These are phyloP conservation scores for Trichonephila clavipes DNA, from an alignment of 1,140 invertebrate species.

Conservation along the genomic window DNA sequence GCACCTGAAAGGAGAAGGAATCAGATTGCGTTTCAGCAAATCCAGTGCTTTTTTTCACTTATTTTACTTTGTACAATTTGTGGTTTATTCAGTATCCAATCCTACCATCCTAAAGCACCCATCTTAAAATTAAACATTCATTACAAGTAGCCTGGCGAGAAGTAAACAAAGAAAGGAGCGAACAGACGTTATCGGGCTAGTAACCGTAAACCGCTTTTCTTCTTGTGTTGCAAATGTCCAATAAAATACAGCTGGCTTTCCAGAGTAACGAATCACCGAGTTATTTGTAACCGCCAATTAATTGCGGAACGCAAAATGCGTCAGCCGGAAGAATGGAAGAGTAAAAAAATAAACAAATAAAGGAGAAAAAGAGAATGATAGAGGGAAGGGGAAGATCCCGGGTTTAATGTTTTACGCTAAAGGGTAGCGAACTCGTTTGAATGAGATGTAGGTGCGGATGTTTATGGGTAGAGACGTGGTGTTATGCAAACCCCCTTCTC, in stretches of 20 bases:
- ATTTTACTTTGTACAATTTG: not conserved
- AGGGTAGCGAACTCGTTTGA: constrained; percentile 1
- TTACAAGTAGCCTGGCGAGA: not conserved
- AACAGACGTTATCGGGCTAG: constrained; percentile 29
- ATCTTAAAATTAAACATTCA: constrained; percentile 35
- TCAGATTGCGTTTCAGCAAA: not conserved
- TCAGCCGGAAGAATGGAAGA: not conserved
- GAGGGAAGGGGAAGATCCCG: not conserved
- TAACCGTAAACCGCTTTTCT: constrained; percentile 15
- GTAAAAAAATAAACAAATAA: constrained; percentile 13
- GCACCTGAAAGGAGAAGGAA: not conserved
- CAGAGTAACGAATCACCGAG: constrained; percentile 52
- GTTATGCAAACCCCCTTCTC: constrained; percentile 8
- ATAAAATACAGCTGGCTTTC: constrained; percentile 35
- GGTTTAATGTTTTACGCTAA: constrained; percentile 31
- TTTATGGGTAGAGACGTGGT: constrained; percentile 39
- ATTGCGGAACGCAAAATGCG: constrained; percentile 49
- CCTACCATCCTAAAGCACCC: not conserved
- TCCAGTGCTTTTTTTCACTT: not conserved
- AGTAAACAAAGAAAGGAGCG: not conserved
- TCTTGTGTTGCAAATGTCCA: constrained; percentile 39
- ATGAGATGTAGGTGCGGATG: constrained; percentile 28
- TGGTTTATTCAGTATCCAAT: constrained; percentile 16
- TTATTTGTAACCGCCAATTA: constrained; percentile 70
- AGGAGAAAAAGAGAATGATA: not conserved